Conservation (phyloP, 2,113 vertebrate species). For the Indicator indicator region DNA sequence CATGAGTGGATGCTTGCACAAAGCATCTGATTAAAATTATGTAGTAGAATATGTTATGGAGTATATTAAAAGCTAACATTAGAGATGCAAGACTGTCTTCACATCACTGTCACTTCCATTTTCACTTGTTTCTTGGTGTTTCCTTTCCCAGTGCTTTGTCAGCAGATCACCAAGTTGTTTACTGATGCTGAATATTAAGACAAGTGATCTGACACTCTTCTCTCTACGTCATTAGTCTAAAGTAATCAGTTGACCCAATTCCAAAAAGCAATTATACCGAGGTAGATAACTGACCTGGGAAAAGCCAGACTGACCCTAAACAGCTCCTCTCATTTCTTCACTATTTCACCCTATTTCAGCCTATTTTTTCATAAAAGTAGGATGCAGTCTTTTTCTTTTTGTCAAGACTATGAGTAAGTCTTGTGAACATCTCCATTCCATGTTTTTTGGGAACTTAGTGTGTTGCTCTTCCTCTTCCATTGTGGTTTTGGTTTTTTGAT, state of each 20-base stretch:
- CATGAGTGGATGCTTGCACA: not conserved
- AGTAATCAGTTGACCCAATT: conserved; percentile 4
- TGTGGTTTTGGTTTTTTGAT: not conserved
- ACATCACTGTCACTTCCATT: not conserved
- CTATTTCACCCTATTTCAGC: not conserved
- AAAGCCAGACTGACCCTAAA: not conserved
- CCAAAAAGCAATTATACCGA: not conserved
- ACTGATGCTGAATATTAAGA: not conserved
- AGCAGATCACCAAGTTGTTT: conserved; percentile 28
- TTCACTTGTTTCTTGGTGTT: conserved; percentile 6
- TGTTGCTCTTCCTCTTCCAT: not conserved
- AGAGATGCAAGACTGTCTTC: not conserved
- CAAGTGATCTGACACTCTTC: conserved; percentile 9
- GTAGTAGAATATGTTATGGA: not conserved
- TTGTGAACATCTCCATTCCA: not conserved
- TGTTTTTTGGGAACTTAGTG: not conserved
- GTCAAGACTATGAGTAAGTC: not conserved
- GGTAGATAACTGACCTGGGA: conserved; percentile 6
- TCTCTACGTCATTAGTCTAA: conserved; percentile 18
- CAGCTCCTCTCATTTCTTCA: not conserved
- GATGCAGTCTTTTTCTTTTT: not conserved
- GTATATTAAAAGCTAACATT: not conserved
- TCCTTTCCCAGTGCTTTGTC: conserved; percentile 6
- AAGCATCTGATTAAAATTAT: conserved; percentile 16
- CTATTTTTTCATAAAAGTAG: not conserved